Evolutionary conservation across 2,113 vertebrate species (phyloP).

Genomic region (Xiphophorus couchianus): DNA sequence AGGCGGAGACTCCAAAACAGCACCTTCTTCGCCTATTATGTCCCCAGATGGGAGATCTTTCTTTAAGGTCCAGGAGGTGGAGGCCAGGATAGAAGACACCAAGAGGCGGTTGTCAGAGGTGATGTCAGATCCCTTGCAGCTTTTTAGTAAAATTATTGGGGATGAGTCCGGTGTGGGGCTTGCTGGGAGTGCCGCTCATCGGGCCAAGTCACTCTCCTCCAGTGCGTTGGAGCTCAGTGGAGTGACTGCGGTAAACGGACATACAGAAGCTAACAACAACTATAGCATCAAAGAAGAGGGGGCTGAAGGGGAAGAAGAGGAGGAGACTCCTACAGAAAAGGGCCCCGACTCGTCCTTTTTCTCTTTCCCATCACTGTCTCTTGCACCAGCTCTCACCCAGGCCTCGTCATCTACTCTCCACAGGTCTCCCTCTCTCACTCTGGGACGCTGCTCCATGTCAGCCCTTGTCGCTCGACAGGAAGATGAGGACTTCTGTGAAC

Average conservation of each 20-base stretch:
- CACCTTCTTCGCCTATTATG: constrained; percentile 93
- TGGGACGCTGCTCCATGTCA: constrained; percentile 93
- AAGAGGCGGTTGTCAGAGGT: constrained; percentile 95
- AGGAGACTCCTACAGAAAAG: constrained; percentile 62
- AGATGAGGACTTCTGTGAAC: constrained; percentile 95
- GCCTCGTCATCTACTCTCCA: constrained; percentile 43
- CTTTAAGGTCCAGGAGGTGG: constrained; percentile 98
- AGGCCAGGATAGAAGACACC: constrained; percentile 97
- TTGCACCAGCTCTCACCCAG: constrained; percentile 51
- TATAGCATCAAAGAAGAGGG: constrained; percentile 98
- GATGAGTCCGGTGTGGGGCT: constrained; percentile 89
- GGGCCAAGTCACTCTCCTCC: constrained; percentile 92
- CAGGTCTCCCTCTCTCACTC: constrained; percentile 81
- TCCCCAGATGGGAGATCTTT: constrained; percentile 95
- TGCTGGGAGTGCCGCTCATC: constrained; percentile 79
- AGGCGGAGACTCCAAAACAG: constrained; percentile 94
- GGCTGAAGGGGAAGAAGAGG: constrained; percentile 72
- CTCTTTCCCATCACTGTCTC: constrained; percentile 64
- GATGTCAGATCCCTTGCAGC: constrained; percentile 95
- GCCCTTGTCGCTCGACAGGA: constrained; percentile 93
- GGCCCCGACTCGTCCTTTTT: constrained; percentile 72
- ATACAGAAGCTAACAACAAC: constrained; percentile 90
- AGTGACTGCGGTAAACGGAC: constrained; percentile 87
- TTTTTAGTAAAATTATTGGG: constrained; percentile 97
- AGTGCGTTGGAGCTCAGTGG: constrained; percentile 93